phyloP scores from a whole-genome alignment of 2,113 vertebrate genomes.

The Circaetus cinerascens region DNA sequence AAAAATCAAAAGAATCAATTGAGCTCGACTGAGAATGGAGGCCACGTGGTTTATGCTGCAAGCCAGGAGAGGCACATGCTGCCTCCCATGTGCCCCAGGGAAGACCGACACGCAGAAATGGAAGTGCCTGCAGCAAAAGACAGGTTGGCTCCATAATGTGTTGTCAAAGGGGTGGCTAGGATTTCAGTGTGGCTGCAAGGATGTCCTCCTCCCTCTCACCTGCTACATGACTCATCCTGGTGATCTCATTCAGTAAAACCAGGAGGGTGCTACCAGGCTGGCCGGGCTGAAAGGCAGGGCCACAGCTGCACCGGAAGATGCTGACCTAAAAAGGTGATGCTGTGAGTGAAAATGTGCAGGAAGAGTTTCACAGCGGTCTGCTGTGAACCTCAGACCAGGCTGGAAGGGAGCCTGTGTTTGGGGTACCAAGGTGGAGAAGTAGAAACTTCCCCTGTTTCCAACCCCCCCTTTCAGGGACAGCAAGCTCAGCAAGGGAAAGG shows the following conservation, averaged over 20 bases:
- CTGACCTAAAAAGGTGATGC: background rate
- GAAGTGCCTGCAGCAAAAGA: background rate
- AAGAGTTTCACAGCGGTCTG: fast-evolving
- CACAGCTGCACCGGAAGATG: fast-evolving
- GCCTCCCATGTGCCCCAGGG: fast-evolving
- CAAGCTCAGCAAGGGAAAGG: background rate
- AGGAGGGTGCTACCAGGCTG: background rate
- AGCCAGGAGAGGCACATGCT: background rate
- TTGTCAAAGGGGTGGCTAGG: background rate
- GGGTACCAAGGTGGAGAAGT: background rate
- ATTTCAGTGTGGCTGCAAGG: fast-evolving
- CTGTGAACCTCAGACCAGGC: fast-evolving
- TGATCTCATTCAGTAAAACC: background rate
- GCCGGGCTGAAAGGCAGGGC: background rate
- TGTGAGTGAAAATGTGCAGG: background rate
- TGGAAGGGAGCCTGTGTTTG: background rate
- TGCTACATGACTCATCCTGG: background rate
- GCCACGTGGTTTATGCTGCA: fast-evolving
- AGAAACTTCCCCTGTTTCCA: background rate
- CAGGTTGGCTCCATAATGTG: fast-evolving
- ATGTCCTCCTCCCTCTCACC: background rate
- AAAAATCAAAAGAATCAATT: fast-evolving
- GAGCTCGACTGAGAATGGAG: fast-evolving
- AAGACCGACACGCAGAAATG: background rate
- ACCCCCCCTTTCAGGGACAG: background rate